Evolutionary conservation across 2,113 vertebrate species (phyloP).

Genomic region (Sitta europaea): DNA sequence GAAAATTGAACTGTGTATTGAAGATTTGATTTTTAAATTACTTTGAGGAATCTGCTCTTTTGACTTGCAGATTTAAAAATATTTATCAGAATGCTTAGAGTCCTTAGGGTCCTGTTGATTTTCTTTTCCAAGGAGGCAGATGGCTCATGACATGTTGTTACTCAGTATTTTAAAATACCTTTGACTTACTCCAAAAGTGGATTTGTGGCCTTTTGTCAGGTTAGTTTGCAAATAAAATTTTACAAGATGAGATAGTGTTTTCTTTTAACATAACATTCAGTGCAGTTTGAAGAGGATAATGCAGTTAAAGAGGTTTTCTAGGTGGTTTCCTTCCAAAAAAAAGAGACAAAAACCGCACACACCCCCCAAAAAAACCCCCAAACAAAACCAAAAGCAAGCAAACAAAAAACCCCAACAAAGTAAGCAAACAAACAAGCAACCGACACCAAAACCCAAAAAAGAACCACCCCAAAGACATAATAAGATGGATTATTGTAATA

Average conservation of each 20-base stretch:
- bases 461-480: fast-evolving
- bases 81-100: neutral
- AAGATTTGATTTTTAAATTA: neutral
- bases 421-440: neutral
- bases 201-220: neutral
- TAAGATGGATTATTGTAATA: neutral
- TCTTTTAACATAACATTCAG: neutral
- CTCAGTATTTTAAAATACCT: neutral
- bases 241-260: neutral
- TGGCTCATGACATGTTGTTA: neutral
- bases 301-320: neutral
- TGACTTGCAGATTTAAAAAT: neutral
- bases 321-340: neutral
- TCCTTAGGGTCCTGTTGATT: neutral
- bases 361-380: neutral
- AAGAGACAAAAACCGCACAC: too few species aligned
- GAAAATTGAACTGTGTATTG: neutral
- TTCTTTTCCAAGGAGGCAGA: neutral
- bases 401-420: neutral
- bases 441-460: too few species aligned
- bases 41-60: neutral
- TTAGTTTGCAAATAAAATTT: neutral
- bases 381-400: neutral
- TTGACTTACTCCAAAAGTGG: neutral
- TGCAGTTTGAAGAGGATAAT: neutral